Evolutionary conservation across 2,888 invertebrate genomes (phyloP), one percentile per base, ranked within the genome.

Genomic region (Boloria selene): DNA sequence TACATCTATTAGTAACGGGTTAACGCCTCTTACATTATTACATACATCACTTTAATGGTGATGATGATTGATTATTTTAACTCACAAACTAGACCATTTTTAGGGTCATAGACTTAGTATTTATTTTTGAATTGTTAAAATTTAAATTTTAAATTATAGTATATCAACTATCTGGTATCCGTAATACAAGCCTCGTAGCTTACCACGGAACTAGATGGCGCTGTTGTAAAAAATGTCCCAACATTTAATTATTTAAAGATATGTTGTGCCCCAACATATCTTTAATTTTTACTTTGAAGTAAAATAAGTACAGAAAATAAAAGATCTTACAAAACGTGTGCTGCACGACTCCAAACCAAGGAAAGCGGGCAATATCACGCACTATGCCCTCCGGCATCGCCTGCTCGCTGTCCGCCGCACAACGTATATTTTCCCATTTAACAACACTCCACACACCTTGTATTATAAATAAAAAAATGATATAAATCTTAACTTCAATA

Each of bases 321-420:
- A 22, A 38, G 16, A n/a, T 55, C 83, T 75, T 70, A 87, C 88
- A 73, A 66, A 87, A 87, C 22, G 67, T 74, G 22, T 88, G 84
- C 68, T 87, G 87, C 22, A 88, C 74, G 4, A 87, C 64, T 2
- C 88, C 88, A 1, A 87, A 75, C 88, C 88, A 87, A 0, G 88
- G 84, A 66, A 87, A 87, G 22, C 87, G 72, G 5, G 82, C 83
- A 4, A 82, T 79, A 26, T 84, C 70, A 0, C 70, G 55, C 0
- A 71, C 68, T 0, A 64, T 53, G 0, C 87, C 86, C n/a, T 84
- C 82, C 0, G 78, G 69, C 54, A 79, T 69, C 1, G 22, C 45
- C 64, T 79, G 77, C 0, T 76, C 75, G 0, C 73, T 2, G 61
- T 87, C 86, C 0, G 76, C n/a, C 0, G 85, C 72, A 52, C 84